These are phyloP conservation scores for Cydia strobilella DNA, from an alignment of 1,140 invertebrate genomes.

Conservation along the genomic window DNA sequence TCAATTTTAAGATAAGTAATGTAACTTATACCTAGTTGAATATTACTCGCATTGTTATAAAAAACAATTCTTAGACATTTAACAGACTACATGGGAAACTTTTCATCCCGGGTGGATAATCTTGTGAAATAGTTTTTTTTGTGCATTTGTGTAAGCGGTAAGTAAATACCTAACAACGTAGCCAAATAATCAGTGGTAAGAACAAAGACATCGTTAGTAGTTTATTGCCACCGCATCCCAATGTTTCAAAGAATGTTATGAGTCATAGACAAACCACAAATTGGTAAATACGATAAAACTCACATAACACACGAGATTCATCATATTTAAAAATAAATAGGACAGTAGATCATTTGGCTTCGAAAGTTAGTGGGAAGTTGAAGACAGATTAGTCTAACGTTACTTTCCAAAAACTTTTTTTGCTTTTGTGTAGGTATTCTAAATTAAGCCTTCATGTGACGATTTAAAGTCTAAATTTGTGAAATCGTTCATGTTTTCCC, in stretches of 20 bases:
- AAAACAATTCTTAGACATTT: too few species aligned
- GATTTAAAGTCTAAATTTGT: neutral
- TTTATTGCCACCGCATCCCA: neutral
- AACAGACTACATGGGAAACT: too few species aligned
- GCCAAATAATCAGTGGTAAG: neutral
- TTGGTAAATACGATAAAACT: neutral
- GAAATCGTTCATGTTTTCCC: neutral
- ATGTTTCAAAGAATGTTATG: neutral
- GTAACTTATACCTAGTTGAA: too few species aligned
- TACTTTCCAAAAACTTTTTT: neutral
- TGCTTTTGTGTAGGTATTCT: neutral
- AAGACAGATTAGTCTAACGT: neutral
- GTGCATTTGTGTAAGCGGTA: neutral
- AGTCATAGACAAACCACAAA: neutral
- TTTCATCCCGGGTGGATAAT: too few species aligned
- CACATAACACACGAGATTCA: neutral
- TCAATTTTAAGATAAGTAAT: too few species aligned
- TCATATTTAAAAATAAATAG: slow-evolving; percentile 12
- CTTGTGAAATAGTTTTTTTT: too few species aligned
- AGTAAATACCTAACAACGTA: neutral
- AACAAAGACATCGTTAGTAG: neutral
- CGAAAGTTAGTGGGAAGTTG: neutral
- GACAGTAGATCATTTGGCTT: slow-evolving; percentile 5
- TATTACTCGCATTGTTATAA: too few species aligned
- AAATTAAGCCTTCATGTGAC: neutral